A percentile compares a stretch with the other conserved stretches of the same genome.
Evolutionary conservation across 2,888 invertebrate species (phyloP).

Genomic region (Pinctada fucata): DNA sequence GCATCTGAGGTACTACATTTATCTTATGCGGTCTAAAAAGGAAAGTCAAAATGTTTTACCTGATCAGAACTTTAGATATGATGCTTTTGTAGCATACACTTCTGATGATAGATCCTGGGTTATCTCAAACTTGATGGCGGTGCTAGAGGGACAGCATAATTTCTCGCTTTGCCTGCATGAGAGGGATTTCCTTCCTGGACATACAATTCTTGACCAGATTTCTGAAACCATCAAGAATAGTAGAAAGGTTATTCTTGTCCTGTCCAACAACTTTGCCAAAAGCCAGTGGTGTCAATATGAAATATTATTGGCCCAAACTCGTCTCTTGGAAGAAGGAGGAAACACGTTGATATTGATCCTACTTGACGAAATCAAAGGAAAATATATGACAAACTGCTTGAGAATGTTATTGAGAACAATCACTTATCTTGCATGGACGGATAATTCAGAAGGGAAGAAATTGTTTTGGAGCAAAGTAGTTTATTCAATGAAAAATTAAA

Average conservation of each 20-base stretch:
- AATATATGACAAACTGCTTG: conserved; percentile 82
- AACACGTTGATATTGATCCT: conserved; percentile 83
- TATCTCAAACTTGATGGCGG: conserved; percentile 81
- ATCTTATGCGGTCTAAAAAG: conserved; percentile 54
- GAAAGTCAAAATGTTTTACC: background rate
- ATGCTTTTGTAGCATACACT: conserved; percentile 85
- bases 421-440: conserved; percentile 84
- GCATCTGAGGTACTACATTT: conserved; percentile 80
- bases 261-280: conserved; percentile 82
- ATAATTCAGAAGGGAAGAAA: conserved; percentile 49
- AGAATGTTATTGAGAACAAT: conserved; percentile 84
- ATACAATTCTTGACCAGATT: conserved; percentile 85
- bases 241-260: conserved; percentile 82
- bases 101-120: conserved; percentile 84
- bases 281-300: conserved; percentile 88
- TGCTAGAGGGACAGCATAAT: conserved; percentile 80
- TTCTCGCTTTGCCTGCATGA: conserved; percentile 82
- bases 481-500: background rate
- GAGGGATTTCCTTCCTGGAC: conserved; percentile 84
- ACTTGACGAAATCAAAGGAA: conserved; percentile 82
- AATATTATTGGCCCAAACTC: conserved; percentile 84
- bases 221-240: conserved; percentile 84
- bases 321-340: conserved; percentile 76
- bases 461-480: conserved; percentile 40
- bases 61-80: conserved; percentile 78